Base-by-base conservation (phyloP, 2,888 invertebrate species). In the Celastrina argiolus region DNA sequence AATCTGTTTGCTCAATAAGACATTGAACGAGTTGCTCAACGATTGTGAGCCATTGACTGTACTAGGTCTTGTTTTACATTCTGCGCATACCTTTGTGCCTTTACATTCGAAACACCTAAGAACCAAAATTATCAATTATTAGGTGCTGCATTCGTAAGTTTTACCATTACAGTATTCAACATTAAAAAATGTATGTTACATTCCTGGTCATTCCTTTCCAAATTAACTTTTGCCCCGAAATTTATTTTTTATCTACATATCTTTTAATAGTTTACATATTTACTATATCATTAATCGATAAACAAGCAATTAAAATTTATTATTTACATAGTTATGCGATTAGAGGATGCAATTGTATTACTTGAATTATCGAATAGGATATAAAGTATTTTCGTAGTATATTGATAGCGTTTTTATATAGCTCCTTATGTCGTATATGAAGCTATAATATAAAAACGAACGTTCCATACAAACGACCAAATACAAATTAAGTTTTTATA, bases 1-100 rank as follows among this genome's bases (percentile, higher is more conserved):
- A 64, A 72, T 70, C 66, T 73, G 73, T 76, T 81, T 79, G 75
- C 76, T 71, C 76, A 80, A 80, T 74, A 76, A 74, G 75, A 73
- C 75, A 80, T 72, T 71, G 70, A 71, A 65, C 58, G 67, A 66
- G 68, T 72, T 71, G 70, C 69, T 64, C 66, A 51, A 71, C 71
- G 68, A 68, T 68, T 45, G 65, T 65, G 65, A 67, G 65, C 22
- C 65, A 66, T 63, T 64, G 34, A 39, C 12, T 10, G 51, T 51
- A 51, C 14, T 51, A 51, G 14, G 22, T 51, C 22, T 26, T 22
- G 14, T 10, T 51, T 51, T 51, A 51, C 51, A 22, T 51, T 22
- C 22, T 10, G 22, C 14, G 51, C 51, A 22, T 45, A 45, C 2
- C 12, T 31, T 31, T 31, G 7, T 4, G 31, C 2, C 2, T 31